Percentiles rank a stretch among this genome's conserved stretches.
Evolutionary conservation across 2,888 invertebrate species (phyloP).

Genomic region (Brachyptera risi): DNA sequence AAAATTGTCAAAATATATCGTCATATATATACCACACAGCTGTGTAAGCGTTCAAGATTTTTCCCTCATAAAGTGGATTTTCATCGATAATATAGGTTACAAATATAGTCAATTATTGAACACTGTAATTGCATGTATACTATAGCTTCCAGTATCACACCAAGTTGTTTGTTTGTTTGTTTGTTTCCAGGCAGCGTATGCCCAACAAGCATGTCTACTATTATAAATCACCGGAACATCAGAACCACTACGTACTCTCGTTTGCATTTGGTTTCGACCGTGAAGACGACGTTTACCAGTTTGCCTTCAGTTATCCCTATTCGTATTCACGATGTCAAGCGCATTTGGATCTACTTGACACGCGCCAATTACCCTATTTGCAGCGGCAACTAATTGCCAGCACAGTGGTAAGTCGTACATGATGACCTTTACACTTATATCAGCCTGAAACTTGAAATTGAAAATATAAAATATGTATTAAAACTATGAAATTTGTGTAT

Average conservation of each 20-base stretch:
- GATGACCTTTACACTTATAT: not conserved
- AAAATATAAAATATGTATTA: not conserved
- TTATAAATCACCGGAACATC: constrained; percentile 84
- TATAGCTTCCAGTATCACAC: no score
- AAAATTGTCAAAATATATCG: no score
- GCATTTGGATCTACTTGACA: constrained; percentile 71
- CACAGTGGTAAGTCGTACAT: constrained; percentile 47
- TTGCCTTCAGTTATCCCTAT: constrained; percentile 90
- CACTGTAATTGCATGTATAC: no score
- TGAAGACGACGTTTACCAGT: constrained; percentile 93
- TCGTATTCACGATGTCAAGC: constrained; percentile 89
- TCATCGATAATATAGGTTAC: no score
- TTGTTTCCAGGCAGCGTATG: constrained; percentile 63
- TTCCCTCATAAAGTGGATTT: no score
- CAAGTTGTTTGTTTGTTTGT: no score
- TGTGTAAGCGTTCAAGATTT: no score
- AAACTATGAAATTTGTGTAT: no score
- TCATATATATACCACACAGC: no score
- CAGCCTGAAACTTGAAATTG: no score
- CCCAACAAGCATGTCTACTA: constrained; percentile 84
- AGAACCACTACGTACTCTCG: constrained; percentile 87
- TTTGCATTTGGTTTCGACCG: constrained; percentile 93
- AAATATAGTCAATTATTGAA: no score
- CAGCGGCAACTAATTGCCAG: constrained; percentile 65
- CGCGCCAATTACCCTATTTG: constrained; percentile 54